These are phyloP conservation scores for Columba janthina DNA, from an alignment of 2,113 vertebrate genomes.

Conservation along the genomic window DNA sequence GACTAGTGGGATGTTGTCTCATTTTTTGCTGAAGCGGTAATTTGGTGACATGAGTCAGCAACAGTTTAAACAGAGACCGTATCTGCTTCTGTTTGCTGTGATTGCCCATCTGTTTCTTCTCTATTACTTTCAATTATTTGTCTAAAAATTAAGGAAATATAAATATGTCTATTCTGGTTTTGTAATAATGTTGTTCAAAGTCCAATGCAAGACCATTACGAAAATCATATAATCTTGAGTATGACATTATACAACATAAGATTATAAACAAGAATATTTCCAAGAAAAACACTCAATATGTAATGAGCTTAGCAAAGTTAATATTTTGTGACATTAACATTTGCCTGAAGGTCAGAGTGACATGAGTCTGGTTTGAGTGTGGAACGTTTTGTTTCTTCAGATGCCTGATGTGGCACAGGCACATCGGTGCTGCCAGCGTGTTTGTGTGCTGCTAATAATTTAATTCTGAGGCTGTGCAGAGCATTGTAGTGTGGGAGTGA, in stretches of 20 bases:
- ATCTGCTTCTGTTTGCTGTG: slow-evolving; percentile 27
- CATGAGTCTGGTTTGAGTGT: neutral
- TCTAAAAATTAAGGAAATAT: neutral
- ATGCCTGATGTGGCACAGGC: neutral
- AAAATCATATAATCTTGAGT: neutral
- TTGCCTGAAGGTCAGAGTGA: neutral
- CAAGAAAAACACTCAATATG: neutral
- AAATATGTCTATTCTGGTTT: neutral
- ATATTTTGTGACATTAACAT: neutral
- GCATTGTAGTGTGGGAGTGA: neutral
- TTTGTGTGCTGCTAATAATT: neutral
- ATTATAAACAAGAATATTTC: neutral
- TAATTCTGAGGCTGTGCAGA: neutral
- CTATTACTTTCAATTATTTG: slow-evolving; percentile 17
- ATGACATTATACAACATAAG: neutral
- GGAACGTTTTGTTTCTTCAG: rapidly evolving
- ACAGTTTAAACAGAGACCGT: neutral
- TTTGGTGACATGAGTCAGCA: neutral
- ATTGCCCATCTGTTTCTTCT: slow-evolving; percentile 47
- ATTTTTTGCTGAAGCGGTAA: neutral
- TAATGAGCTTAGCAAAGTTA: neutral
- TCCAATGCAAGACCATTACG: neutral
- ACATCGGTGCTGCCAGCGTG: rapidly evolving
- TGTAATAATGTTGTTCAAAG: neutral
- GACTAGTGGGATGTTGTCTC: neutral